Evolutionary conservation across 2,888 invertebrate genomes (phyloP).

Genomic region (Synergus itoensis): DNA sequence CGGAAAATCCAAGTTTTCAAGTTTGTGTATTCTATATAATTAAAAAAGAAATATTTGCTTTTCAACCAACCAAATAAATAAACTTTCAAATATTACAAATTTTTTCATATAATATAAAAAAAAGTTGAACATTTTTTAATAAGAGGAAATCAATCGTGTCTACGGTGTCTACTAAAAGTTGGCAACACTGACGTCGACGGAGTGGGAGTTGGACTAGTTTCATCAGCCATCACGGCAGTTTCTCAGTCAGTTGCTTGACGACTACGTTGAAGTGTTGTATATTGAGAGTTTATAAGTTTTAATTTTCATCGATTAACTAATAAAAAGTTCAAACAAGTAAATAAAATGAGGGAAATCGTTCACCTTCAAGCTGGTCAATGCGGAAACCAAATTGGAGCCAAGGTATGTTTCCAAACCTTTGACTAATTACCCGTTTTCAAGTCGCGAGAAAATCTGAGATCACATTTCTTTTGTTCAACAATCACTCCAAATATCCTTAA

Average conservation of each 20-base stretch:
- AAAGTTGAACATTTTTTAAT: too few relatives aligned
- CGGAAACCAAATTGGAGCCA: constrained; percentile 97
- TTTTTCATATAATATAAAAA: too few relatives aligned
- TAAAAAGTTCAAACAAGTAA: neutral
- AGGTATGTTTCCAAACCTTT: constrained; percentile 80
- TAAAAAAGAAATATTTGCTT: too few relatives aligned
- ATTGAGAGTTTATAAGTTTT: neutral
- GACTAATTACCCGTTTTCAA: neutral
- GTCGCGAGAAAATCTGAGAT: neutral
- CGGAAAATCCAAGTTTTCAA: too few relatives aligned
- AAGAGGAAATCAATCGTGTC: too few relatives aligned
- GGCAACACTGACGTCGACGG: too few relatives aligned
- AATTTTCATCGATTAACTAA: neutral
- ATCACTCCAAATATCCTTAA: neutral
- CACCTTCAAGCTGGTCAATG: constrained; percentile 97
- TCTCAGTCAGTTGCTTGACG: neutral
- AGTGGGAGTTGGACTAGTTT: too few relatives aligned
- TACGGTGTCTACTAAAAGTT: too few relatives aligned
- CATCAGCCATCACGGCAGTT: too few relatives aligned
- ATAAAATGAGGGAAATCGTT: constrained; percentile 94
- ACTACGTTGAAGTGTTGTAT: neutral
- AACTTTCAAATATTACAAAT: too few relatives aligned
- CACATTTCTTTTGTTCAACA: neutral
- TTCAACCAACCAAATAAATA: too few relatives aligned
- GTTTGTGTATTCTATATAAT: too few relatives aligned